Evolutionary conservation across 2,113 vertebrate species (phyloP).

Genomic region (Megaceryle torquata): DNA sequence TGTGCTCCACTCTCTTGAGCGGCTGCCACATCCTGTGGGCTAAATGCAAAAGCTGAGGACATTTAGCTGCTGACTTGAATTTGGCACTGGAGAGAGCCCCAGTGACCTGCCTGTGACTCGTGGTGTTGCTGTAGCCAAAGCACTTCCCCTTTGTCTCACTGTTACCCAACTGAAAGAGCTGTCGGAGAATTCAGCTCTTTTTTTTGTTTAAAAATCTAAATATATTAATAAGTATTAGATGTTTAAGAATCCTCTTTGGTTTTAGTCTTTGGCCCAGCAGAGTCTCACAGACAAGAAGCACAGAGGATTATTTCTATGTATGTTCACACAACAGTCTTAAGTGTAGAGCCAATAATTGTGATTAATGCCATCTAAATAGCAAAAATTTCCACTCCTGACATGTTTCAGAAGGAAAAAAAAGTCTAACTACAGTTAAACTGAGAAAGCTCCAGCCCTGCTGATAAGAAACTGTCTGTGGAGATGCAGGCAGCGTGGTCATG

Average conservation of each 20-base stretch:
- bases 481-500: neutral
- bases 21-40: neutral
- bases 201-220: neutral
- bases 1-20: rapidly evolving
- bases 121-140: neutral
- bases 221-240: neutral
- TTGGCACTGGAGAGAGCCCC: neutral
- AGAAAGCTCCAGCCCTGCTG: neutral
- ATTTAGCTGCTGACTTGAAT: neutral
- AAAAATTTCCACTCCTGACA: neutral
- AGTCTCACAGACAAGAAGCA: neutral
- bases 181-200: neutral
- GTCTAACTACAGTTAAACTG: neutral
- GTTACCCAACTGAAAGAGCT: neutral
- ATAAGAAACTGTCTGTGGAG: neutral
- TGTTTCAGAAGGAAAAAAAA: neutral
- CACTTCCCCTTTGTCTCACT: neutral
- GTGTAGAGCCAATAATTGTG: neutral
- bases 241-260: neutral
- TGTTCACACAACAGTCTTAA: neutral
- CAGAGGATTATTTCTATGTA: neutral
- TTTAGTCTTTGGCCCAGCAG: neutral
- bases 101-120: neutral
- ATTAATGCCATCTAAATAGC: neutral
- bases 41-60: rapidly evolving